Base-by-base conservation (phyloP, 2,888 invertebrate species). In the Molanna angustata region DNA sequence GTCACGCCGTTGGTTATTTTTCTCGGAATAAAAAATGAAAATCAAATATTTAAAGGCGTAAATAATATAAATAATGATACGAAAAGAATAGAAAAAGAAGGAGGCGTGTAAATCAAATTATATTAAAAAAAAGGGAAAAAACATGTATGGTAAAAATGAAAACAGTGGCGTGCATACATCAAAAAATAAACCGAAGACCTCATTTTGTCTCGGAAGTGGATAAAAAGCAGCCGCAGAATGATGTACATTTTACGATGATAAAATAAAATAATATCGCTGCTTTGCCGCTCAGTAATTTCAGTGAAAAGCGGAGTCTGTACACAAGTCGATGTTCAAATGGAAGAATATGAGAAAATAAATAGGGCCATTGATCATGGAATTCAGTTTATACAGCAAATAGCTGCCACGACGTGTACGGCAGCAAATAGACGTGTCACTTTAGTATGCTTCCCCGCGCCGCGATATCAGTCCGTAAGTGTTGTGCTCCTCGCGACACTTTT, bases 331-430 rank as follows among this genome's bases (percentile, higher is more conserved):
- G 41, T 49, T 40, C 41, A 49, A 49, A 49, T 49, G 49, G 41
- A 41, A 41, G 49, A 49, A 49, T 40, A 49, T 49, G 49, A 40
- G 49, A 49, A 49, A 49, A 49, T 49, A 49, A 49, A 49, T 49
- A 49, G 49, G 49, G 49, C 40, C 49, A 49, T 49, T 49, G 49
- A 49, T 49, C 49, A 49, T 49, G 32, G 49, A 49, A 49, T 49
- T 41, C 41, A 49, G 49, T 49, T 49, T 49, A 49, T 49, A 49
- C 40, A 49, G 49, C 49, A 49, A 49, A 49, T 49, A 49, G 49
- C 49, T 49, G 49, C 49, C 49, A 49, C 41, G 18, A 14, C 19
- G 41, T 31, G 49, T 49, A 41, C 31, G 32, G 49, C 41, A 41
- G 49, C 49, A 41, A 49, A 49, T 41, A 49, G 49, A 49, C 27